Evolutionary conservation across 2,113 vertebrate species (phyloP).

Genomic region (Machaerirhynchus nigripectus): DNA sequence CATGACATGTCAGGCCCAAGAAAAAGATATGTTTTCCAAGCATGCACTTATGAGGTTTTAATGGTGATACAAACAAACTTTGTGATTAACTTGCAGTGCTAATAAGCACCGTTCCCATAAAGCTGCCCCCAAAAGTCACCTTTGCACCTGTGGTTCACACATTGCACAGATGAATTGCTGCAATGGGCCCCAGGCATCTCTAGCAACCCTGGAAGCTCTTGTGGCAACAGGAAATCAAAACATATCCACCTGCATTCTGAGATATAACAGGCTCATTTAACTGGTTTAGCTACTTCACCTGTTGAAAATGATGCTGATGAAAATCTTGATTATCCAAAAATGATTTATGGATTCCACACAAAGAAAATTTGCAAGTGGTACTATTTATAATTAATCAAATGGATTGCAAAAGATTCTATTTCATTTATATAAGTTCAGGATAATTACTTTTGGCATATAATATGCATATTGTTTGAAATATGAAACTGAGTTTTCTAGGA

Average conservation of each 20-base stretch:
- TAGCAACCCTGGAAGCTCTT: not conserved
- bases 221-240: not conserved
- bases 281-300: not conserved
- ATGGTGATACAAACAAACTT: not conserved
- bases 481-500: not conserved
- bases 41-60: not conserved
- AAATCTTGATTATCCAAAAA: not conserved
- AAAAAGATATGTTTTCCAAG: not conserved
- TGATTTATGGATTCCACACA: not conserved
- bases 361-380: not conserved
- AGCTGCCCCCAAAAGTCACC: not conserved
- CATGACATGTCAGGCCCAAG: not conserved
- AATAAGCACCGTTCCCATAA: rapidly evolving
- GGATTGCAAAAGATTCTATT: not conserved
- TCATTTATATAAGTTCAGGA: not conserved
- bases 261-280: not conserved
- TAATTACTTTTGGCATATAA: not conserved
- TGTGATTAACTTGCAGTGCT: not conserved
- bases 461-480: not conserved
- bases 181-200: not conserved
- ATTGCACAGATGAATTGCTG: rapidly evolving
- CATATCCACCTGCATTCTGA: not conserved
- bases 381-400: not conserved
- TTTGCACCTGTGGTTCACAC: not conserved
- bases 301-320: not conserved